phyloP scores from a whole-genome alignment of 2,888 invertebrate species.

The Hemithea aestivaria region DNA sequence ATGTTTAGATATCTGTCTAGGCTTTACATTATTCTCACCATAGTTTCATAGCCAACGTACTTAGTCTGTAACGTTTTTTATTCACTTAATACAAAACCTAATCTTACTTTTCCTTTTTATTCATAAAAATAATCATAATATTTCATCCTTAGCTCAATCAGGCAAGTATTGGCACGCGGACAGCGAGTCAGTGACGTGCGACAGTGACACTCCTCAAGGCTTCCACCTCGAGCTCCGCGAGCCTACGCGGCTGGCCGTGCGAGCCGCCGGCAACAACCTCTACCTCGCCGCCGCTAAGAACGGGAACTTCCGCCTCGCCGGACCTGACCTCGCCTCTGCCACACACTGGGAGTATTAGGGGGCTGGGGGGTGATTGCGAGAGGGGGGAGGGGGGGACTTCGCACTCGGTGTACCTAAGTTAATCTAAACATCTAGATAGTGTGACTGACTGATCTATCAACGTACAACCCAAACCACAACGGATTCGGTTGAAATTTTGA shows the following conservation, averaged over 20 bases:
- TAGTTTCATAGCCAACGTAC: no score
- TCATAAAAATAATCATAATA: no score
- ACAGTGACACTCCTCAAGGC: conserved; percentile 88
- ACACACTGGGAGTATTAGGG: conserved; percentile 97
- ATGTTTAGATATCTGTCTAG: no score
- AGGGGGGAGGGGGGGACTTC: background rate
- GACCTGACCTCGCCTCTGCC: conserved; percentile 86
- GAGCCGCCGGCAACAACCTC: conserved; percentile 83
- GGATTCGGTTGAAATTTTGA: no score
- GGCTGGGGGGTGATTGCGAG: background rate
- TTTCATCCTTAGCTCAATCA: conserved; percentile 95
- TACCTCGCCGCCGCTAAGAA: conserved; percentile 95
- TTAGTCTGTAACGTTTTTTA: no score
- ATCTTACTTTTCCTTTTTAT: no score
- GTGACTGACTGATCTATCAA: no score
- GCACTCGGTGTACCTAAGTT: no score
- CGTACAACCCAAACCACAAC: no score
- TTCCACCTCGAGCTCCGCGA: conserved; percentile 96
- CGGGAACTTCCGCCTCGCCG: conserved; percentile 91
- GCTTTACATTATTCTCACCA: no score
- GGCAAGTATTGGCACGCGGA: conserved; percentile 97
- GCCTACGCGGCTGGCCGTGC: conserved; percentile 95
- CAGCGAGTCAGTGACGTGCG: conserved; percentile 91
- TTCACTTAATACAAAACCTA: no score
- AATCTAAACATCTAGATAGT: no score